These are phyloP conservation scores for Eubucco bourcierii DNA, from an alignment of 2,113 vertebrate genomes.

Conservation along the genomic window DNA sequence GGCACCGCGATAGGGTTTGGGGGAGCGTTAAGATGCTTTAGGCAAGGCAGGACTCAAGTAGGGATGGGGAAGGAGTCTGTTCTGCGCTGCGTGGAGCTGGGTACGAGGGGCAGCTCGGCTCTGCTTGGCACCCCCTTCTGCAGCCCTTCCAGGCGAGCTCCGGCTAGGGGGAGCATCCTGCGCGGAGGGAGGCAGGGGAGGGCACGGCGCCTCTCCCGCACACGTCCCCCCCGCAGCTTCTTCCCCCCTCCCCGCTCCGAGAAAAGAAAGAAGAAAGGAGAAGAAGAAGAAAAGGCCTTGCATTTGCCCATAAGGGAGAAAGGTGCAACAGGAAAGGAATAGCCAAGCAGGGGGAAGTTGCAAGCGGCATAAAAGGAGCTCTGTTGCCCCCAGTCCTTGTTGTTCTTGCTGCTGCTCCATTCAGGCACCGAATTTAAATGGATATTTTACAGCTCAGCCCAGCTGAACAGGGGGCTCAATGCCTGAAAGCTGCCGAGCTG, in stretches of 20 bases:
- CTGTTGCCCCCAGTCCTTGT: constrained; percentile 67
- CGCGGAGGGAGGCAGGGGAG: background rate
- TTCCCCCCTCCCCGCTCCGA: background rate
- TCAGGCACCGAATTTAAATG: constrained; percentile 79
- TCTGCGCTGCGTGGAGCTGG: background rate
- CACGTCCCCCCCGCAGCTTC: background rate
- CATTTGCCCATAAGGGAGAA: constrained; percentile 47
- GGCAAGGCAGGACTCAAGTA: background rate
- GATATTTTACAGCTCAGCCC: constrained; percentile 76
- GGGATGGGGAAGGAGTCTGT: background rate
- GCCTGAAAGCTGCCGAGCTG: constrained; percentile 77
- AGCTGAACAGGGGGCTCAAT: constrained; percentile 77
- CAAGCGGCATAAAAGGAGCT: constrained; percentile 74
- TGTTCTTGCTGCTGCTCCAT: constrained; percentile 63
- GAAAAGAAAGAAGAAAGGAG: background rate
- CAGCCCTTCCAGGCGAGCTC: background rate
- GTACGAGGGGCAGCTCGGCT: background rate
- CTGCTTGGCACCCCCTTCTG: background rate
- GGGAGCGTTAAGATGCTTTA: background rate
- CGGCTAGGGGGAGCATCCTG: background rate
- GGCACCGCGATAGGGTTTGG: background rate
- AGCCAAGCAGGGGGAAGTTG: constrained; percentile 64
- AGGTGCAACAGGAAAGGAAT: constrained; percentile 73
- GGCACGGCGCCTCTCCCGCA: background rate
- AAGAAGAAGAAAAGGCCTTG: background rate